Evolutionary conservation across 1,140 invertebrate genomes (phyloP), one percentile per base, ranked within the genome.

Genomic region (Calliopsis andreniformis): DNA sequence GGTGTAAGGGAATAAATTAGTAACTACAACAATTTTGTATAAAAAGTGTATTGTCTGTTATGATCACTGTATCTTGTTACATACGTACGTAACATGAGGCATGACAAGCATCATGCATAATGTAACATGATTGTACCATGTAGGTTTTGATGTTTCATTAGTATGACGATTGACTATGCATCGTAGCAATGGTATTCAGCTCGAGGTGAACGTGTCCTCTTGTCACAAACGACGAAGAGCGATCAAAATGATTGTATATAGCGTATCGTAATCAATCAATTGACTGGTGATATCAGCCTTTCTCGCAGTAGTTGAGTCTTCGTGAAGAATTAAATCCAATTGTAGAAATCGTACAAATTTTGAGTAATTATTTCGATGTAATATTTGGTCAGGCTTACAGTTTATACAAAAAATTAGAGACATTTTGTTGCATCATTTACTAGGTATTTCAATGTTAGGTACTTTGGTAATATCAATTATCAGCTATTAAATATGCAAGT

Each of bases 41-140:
- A 14, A 55, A 55, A 30, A 30, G 0, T 25, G 8, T 14, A 18
- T 20, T 7, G 25, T 14, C 7, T 25, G 4, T 30, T 28, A 30
- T 6, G 55, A 32, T 55, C n/a, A n/a, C n/a, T n/a, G n/a, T n/a
- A n/a, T n/a, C 49, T 55, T 67, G 35, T 32, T 3, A 67, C 49
- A 53, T 25, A 45, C 23, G 10, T 61, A 18, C 53, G n/a, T 32
- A 61, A 32, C 32, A 71, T 30, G 49, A 14, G 55, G 47, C 56
- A 6, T 45, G 81, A 76, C 75, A 83, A 79, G 78, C 86, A 83
- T 88, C 79, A 82, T 86, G 86, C 85, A 88, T 89, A 88, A 89
- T 89, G 78, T 82, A 87, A 89, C 88, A 89, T 88, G 88, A 89
- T 88, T 87, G 86, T 79, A 61, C 53, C 84, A 79, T 89, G 88